Base-by-base conservation (phyloP, 2,113 vertebrate genomes). In the Malurus cyaneus region DNA sequence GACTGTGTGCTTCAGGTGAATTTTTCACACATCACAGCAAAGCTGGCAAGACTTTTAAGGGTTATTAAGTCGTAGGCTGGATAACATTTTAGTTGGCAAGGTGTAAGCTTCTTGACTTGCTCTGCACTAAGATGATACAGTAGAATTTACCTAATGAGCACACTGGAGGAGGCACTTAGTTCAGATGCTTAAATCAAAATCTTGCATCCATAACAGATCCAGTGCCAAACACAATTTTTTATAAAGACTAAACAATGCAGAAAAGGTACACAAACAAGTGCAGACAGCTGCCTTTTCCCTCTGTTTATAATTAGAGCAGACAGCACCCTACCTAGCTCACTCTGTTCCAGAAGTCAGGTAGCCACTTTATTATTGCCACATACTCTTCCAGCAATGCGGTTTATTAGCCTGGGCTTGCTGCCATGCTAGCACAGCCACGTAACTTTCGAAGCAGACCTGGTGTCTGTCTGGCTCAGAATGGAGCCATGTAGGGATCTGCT, bases 1-100 rank as follows among this genome's bases (percentile, higher is more conserved):
- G 69, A 46, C 49, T 89, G 3, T 52, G 47, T 81, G 86, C 83
- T 96, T 96, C 92, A 94, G 91, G 80, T 96, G 64, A 90, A 64
- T 89, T 93, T 92, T 97, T 94, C 92, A 91, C 95, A 93, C 91
- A 94, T 89, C 83, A 86, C 56, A 96, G 89, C 54, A 80, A 80
- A 90, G 61, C 57, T 94, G 92, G 94, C 80, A 95, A 64, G 83
- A 79, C 83, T 86, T 95, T 86, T 79, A 89, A 91, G 65, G 49
- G 65, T 81, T 90, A 86, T 70, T 88, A 90, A 94, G 69, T 92
- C 0, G 5, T 89, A 78, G 81, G 60, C 49, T 92, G 60, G 67
- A 64, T 93, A 94, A 88, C 76, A 86, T 90, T 96, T 90, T 89
- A 74, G 67, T 88, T 94, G 95, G 93, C 92, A 95, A 88, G 56